phyloP scores from a whole-genome alignment of 1,140 invertebrate species.

The Chlorops oryzae region DNA sequence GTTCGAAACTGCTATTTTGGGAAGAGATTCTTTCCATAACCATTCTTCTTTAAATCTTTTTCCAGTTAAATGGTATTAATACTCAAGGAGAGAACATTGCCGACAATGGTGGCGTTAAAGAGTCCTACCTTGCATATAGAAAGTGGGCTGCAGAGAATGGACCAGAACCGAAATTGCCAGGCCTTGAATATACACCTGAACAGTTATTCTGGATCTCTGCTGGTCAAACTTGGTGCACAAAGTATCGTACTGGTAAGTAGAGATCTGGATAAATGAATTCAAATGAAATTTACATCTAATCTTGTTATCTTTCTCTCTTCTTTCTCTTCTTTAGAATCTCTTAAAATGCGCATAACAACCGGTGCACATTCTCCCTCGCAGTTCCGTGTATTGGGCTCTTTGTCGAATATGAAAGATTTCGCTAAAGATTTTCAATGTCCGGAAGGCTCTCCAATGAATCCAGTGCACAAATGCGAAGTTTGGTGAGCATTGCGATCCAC shows the following conservation, averaged over 20 bases:
- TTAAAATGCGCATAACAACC: constrained; percentile 67
- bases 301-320: not conserved
- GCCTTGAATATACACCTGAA: constrained; percentile 60
- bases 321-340: constrained; percentile 55
- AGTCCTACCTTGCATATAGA: constrained; percentile 76
- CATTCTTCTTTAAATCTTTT: constrained; percentile 8
- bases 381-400: constrained; percentile 79
- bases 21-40: not conserved
- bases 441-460: constrained; percentile 77
- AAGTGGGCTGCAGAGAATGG: constrained; percentile 63
- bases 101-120: constrained; percentile 83
- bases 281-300: constrained; percentile 2
- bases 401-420: constrained; percentile 87
- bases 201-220: constrained; percentile 69
- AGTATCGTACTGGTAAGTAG: constrained; percentile 48
- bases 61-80: constrained; percentile 76
- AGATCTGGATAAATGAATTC: not conserved
- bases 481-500: constrained; percentile 54
- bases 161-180: constrained; percentile 60
- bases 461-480: constrained; percentile 75
- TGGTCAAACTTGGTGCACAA: constrained; percentile 57
- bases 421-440: constrained; percentile 82
- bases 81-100: constrained; percentile 91
- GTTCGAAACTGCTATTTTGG: not conserved
- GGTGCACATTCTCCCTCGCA: constrained; percentile 71